These are phyloP conservation scores for Thereuonema tuberculata DNA, from an alignment of 1,140 invertebrate species.

Conservation along the genomic window DNA sequence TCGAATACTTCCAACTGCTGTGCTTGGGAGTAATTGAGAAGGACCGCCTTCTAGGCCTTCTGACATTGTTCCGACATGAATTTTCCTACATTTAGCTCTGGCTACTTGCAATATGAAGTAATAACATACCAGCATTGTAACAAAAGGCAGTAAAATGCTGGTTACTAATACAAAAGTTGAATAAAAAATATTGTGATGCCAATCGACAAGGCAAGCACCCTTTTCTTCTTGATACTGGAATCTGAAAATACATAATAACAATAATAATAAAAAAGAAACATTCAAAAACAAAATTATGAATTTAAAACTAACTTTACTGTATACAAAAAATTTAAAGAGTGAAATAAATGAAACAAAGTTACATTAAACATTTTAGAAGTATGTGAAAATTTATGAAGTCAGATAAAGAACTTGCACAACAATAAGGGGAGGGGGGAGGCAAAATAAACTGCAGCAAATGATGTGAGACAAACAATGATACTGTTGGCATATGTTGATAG, in stretches of 20 bases:
- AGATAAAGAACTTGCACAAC: too few species aligned
- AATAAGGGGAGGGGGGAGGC: too few species aligned
- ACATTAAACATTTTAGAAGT: too few species aligned
- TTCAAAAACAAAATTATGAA: too few species aligned
- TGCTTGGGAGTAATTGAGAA: not conserved
- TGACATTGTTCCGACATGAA: conserved; percentile 17
- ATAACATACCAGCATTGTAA: conserved; percentile 19
- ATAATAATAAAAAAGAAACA: not conserved
- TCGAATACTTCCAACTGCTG: not conserved
- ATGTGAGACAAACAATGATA: too few species aligned
- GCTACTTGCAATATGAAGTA: conserved; percentile 20
- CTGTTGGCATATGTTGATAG: too few species aligned
- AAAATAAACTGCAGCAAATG: too few species aligned
- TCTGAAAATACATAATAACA: conserved; percentile 3
- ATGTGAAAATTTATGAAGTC: too few species aligned
- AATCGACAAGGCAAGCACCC: conserved; percentile 14
- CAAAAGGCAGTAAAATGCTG: conserved; percentile 15
- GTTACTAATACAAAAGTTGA: conserved; percentile 12
- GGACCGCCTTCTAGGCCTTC: not conserved
- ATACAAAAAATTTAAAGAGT: too few species aligned
- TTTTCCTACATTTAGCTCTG: conserved; percentile 17
- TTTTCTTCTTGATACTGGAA: conserved; percentile 11
- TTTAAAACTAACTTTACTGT: too few species aligned
- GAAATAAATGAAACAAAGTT: too few species aligned
- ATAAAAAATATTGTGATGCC: conserved; percentile 13